Conservation (phyloP, 2,113 vertebrate species). For the Petrocephalus zakoni region DNA sequence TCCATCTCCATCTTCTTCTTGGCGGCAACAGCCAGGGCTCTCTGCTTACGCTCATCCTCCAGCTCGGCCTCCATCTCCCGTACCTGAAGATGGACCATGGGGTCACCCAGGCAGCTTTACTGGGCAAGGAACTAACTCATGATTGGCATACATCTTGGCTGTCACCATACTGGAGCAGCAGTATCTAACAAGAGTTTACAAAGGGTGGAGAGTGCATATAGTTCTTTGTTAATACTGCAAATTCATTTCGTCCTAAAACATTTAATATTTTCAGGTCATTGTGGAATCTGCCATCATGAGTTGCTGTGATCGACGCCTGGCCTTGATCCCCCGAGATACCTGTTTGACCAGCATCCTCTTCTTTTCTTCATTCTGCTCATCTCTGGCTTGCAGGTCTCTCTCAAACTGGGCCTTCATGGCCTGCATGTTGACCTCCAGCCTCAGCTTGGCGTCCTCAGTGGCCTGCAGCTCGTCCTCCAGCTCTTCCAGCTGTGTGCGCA, state of each 20-base stretch:
- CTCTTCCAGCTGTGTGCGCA: constrained; percentile 93
- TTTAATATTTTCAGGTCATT: not conserved
- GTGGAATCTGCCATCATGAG: not conserved
- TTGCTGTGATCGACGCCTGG: too few relatives aligned
- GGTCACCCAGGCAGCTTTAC: not conserved
- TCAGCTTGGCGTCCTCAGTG: constrained; percentile 91
- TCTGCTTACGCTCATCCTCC: constrained; percentile 94
- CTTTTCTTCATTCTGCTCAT: constrained; percentile 95
- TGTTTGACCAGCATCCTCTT: constrained; percentile 90
- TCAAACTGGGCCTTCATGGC: constrained; percentile 98
- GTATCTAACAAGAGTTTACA: too few relatives aligned
- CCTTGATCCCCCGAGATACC: constrained; percentile 48
- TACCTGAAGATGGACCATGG: constrained; percentile 60
- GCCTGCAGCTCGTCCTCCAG: constrained; percentile 95
- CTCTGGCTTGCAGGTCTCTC: constrained; percentile 79
- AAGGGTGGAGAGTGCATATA: too few relatives aligned
- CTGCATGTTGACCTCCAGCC: constrained; percentile 98
- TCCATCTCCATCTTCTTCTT: constrained; percentile 99
- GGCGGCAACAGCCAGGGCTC: constrained; percentile 78
- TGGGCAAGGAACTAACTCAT: not conserved
- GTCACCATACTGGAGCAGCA: too few relatives aligned
- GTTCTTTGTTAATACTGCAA: too few relatives aligned
- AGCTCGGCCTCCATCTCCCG: constrained; percentile 91
- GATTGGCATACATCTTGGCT: not conserved
- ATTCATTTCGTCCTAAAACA: too few relatives aligned